Conservation (phyloP, 1,140 invertebrate species). For the Drosophila yakuba region DNA sequence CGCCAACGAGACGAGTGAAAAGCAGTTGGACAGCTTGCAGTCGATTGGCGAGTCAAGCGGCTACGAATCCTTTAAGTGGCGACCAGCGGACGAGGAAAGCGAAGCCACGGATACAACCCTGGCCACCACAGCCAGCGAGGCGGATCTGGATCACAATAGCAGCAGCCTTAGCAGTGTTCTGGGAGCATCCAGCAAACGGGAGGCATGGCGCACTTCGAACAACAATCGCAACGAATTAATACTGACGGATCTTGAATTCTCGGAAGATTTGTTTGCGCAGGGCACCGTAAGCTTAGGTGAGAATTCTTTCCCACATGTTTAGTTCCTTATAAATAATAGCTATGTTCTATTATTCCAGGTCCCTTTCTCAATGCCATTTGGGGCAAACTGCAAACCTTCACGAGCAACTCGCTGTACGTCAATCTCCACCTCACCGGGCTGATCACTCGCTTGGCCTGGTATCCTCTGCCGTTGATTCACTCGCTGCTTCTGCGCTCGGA, state of each 20-base stretch:
- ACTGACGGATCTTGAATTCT: slow-evolving; percentile 84
- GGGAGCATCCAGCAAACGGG: slow-evolving; percentile 32
- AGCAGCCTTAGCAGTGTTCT: slow-evolving; percentile 45
- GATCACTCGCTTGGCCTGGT: slow-evolving; percentile 93
- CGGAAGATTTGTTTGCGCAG: slow-evolving; percentile 85
- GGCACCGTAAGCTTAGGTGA: slow-evolving; percentile 84
- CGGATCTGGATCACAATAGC: slow-evolving; percentile 60
- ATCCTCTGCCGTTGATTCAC: slow-evolving; percentile 94
- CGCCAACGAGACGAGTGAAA: slow-evolving; percentile 55
- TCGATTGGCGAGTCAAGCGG: slow-evolving; percentile 93
- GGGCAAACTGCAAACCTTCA: slow-evolving; percentile 93
- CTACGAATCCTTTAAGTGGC: slow-evolving; percentile 92
- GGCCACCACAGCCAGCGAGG: slow-evolving; percentile 41
- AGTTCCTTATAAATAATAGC: background rate
- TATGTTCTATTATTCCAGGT: slow-evolving; percentile 85
- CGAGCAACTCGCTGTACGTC: slow-evolving; percentile 93
- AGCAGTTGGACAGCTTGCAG: slow-evolving; percentile 87
- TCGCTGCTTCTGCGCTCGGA: slow-evolving; percentile 95
- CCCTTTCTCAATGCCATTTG: slow-evolving; percentile 94
- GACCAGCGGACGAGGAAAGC: slow-evolving; percentile 86
- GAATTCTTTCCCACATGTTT: background rate
- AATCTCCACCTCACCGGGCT: slow-evolving; percentile 96
- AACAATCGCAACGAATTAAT: slow-evolving; percentile 72
- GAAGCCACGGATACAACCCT: slow-evolving; percentile 40
- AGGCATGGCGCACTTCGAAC: slow-evolving; percentile 84